Evolutionary conservation across 1,140 invertebrate genomes (phyloP).

Genomic region (Lucilia sericata): DNA sequence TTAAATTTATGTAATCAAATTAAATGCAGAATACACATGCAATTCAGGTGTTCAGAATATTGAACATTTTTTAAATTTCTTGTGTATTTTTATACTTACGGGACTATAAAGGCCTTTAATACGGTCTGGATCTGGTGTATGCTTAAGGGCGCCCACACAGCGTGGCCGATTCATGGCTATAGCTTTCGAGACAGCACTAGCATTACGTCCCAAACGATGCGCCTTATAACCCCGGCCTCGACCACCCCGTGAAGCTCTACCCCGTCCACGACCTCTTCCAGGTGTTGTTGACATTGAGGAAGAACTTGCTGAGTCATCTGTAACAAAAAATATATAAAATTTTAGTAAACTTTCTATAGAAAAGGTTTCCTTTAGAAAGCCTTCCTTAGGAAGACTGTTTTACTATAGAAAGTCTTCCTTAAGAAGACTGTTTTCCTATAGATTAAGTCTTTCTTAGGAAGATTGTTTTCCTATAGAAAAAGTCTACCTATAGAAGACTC

Average conservation of each 20-base stretch:
- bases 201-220: conserved; percentile 61
- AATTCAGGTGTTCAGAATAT: background rate
- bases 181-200: conserved; percentile 62
- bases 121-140: conserved; percentile 62
- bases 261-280: conserved; percentile 59
- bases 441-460: too few species aligned
- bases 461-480: too few species aligned
- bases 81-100: conserved; percentile 53
- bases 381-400: too few species aligned
- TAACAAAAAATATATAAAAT: background rate
- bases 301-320: conserved; percentile 56
- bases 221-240: conserved; percentile 50
- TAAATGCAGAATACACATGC: conserved; percentile 19
- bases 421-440: too few species aligned
- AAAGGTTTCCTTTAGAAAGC: background rate
- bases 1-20: conserved; percentile 1
- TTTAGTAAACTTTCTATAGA: background rate
- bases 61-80: background rate
- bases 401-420: too few species aligned
- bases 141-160: conserved; percentile 63
- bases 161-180: conserved; percentile 61
- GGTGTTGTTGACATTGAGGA: conserved; percentile 47
- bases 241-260: conserved; percentile 56
- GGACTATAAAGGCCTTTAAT: conserved; percentile 64
- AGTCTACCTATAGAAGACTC: too few species aligned